Conservation (phyloP, 1,140 invertebrate species). For the Drosophila elegans region DNA sequence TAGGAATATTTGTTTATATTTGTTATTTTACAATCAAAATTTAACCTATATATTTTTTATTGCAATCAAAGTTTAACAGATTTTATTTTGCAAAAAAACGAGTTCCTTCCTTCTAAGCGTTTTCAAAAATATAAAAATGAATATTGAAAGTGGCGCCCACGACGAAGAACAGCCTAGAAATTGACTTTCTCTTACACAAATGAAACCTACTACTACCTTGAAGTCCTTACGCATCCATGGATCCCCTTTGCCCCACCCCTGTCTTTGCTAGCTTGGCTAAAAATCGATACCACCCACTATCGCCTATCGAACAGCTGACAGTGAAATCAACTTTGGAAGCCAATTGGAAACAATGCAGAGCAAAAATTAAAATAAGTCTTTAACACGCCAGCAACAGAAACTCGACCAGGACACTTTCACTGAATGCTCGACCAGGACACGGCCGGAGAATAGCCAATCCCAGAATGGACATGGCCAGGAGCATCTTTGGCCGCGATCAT, state of each 20-base stretch:
- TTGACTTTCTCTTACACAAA: no score
- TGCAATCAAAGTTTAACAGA: no score
- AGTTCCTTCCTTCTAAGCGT: no score
- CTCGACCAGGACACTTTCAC: neutral
- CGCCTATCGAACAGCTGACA: constrained; percentile 42
- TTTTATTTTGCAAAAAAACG: no score
- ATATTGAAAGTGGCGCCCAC: no score
- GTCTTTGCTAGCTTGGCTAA: constrained; percentile 1
- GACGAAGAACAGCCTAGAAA: no score
- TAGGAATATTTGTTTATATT: no score
- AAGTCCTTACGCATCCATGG: no score
- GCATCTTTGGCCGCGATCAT: constrained; percentile 93
- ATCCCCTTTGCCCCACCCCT: neutral
- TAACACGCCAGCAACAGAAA: constrained; percentile 17
- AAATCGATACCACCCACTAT: constrained; percentile 36
- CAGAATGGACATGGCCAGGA: constrained; percentile 93
- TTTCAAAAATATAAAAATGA: no score
- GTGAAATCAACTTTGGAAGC: constrained; percentile 33
- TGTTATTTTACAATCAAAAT: no score
- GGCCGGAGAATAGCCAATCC: constrained; percentile 1
- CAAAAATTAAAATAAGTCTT: constrained; percentile 29
- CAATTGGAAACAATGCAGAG: constrained; percentile 37
- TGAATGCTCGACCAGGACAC: constrained; percentile 36
- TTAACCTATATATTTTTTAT: no score
- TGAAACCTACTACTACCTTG: neutral